These are phyloP conservation scores for Neodiprion fabricii DNA, from an alignment of 1,140 invertebrate genomes.

Conservation along the genomic window DNA sequence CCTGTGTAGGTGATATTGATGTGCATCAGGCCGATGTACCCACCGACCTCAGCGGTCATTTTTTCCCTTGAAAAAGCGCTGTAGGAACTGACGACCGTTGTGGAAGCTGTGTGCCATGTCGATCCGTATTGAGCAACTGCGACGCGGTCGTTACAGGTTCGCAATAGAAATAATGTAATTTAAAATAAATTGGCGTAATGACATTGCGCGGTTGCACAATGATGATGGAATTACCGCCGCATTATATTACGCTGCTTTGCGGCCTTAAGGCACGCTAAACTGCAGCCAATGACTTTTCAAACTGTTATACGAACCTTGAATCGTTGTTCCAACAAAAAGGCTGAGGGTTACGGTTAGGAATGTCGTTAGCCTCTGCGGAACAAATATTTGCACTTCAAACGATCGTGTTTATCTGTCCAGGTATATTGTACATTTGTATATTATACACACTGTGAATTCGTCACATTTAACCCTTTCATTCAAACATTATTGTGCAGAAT, in stretches of 20 bases:
- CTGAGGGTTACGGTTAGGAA: conserved; percentile 91
- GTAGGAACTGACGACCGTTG: conserved; percentile 86
- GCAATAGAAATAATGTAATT: not conserved
- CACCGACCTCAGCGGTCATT: conserved; percentile 85
- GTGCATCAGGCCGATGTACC: conserved; percentile 91
- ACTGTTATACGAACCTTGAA: conserved; percentile 78
- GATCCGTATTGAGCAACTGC: conserved; percentile 90
- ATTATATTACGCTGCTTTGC: conserved; percentile 27
- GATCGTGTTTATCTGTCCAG: not conserved
- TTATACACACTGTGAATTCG: too few species aligned
- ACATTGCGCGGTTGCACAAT: not conserved
- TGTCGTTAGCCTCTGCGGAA: conserved; percentile 86
- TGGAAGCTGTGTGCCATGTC: conserved; percentile 90
- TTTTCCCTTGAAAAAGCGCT: conserved; percentile 91
- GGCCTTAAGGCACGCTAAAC: not conserved
- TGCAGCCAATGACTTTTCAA: conserved; percentile 10
- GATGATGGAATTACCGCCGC: conserved; percentile 29
- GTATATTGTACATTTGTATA: too few species aligned
- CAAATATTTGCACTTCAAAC: conserved; percentile 37
- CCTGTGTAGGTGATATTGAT: conserved; percentile 95
- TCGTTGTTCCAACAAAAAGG: conserved; percentile 89
- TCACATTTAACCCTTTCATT: too few species aligned
- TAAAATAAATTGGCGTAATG: not conserved
- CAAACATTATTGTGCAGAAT: too few species aligned
- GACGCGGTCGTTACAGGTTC: conserved; percentile 41